Evolutionary conservation across 2,113 vertebrate genomes (phyloP), one percentile per base, ranked within the genome.

Genomic region (Cervus canadensis): DNA sequence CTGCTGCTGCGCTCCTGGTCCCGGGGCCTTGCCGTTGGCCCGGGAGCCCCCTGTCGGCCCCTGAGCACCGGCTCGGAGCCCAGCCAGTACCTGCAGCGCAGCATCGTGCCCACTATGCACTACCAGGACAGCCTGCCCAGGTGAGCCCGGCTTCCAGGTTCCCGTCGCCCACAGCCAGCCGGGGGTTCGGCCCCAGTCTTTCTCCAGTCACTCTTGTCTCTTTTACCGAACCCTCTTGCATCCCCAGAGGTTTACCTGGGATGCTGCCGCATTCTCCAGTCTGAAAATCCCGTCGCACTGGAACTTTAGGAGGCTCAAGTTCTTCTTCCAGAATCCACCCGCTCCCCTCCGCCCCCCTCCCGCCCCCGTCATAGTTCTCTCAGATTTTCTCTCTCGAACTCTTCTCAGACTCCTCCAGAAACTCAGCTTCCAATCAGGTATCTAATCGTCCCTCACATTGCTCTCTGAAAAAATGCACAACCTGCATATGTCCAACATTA

Each of bases 91-190:
- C 90, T 99, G 97, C 99, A 99, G 94, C 98, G 93, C 89, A 99
- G 99, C 98, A 93, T 99, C 26, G 99, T 99, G 11, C 99, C 99
- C 40, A 99, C 99, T n/a, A 99, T 99, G 99, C 99, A 99, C 95
- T 99, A 99, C 96, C 99, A 99, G 99, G 99, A 99, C 98, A 99
- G 99, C 98, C 99, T 99, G 95, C 98, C 98, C 95, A 98, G 98
- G 98, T 98, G 97, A 97, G 97, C 97, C 89, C 56, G n/a, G 79
- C 76, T 16, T 64, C 87, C 87, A 17, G 16, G 40, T 6, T 64
- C 81, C 92, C 21, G 67, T 81, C 21, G 17, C 78, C 83, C 43
- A 33, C 54, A 8, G 7, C 48, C 67, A 87, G 59, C 99, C 99
- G 88, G 98, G 98, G 99, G 99, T 99, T 82, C 56, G 57, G 57